Percentiles rank a stretch among this genome's conserved stretches.
phyloP scores from a whole-genome alignment of 2,888 invertebrate species.

The Frankliniella fusca region DNA sequence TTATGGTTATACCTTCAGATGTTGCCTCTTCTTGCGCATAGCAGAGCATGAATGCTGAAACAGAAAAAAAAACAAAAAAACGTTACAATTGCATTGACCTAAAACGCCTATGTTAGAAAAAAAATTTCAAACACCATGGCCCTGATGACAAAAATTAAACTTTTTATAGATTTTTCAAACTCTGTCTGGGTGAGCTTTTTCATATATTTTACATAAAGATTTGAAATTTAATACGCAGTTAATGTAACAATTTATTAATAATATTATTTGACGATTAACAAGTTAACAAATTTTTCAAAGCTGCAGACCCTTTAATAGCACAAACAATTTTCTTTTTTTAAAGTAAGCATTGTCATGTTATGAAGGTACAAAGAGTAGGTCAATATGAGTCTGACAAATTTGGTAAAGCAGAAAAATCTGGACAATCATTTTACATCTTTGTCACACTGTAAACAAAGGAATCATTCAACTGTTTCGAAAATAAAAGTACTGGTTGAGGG shows the following conservation, averaged over 20 bases:
- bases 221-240: not conserved
- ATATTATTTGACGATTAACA: not conserved
- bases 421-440: too few relatives aligned
- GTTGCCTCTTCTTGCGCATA: slow-evolving; percentile 89
- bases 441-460: too few relatives aligned
- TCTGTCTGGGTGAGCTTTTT: not conserved
- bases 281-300: not conserved
- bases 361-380: not conserved
- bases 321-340: too few relatives aligned
- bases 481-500: too few relatives aligned
- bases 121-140: not conserved
- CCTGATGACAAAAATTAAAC: not conserved
- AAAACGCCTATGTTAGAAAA: not conserved
- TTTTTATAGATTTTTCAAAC: not conserved
- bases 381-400: not conserved
- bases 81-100: too few relatives aligned
- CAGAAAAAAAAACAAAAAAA: slow-evolving; percentile 49
- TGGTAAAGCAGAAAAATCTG: not conserved
- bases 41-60: slow-evolving; percentile 92
- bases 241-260: not conserved
- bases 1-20: slow-evolving; percentile 69
- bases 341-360: not conserved
- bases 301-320: too few relatives aligned
- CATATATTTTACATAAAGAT: not conserved
- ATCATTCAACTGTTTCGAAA: too few relatives aligned